Evolutionary conservation across 2,888 invertebrate species (phyloP).

Genomic region (Kuschelorhynchus macadamiae): DNA sequence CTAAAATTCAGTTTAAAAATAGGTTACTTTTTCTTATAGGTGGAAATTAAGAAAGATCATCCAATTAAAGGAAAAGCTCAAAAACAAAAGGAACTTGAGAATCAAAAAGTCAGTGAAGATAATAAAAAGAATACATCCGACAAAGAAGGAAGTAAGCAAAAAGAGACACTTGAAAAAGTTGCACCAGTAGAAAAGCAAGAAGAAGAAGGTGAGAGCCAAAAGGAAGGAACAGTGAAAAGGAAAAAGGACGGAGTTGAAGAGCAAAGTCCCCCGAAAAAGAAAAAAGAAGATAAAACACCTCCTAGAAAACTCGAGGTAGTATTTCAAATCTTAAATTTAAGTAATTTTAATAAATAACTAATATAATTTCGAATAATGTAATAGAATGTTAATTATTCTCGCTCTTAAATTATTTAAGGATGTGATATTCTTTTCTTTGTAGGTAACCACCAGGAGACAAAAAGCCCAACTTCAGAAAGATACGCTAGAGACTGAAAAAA

Average conservation of each 20-base stretch:
- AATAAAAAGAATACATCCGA: too few species aligned
- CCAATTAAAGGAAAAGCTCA: too few species aligned
- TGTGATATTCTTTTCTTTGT: not conserved
- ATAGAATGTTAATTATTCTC: too few species aligned
- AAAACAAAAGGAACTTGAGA: too few species aligned
- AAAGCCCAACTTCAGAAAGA: conserved; percentile 31
- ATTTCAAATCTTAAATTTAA: not conserved
- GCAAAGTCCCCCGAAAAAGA: conserved; percentile 17
- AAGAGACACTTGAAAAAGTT: not conserved
- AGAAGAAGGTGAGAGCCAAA: conserved; percentile 48
- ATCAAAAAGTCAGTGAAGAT: too few species aligned
- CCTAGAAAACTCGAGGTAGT: conserved; percentile 36
- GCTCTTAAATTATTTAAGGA: too few species aligned
- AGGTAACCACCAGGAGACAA: conserved; percentile 35
- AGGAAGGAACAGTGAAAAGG: conserved; percentile 13
- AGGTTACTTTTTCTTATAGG: too few species aligned
- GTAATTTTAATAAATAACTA: not conserved
- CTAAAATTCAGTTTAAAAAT: too few species aligned
- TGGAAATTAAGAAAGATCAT: too few species aligned
- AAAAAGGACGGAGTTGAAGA: conserved; percentile 9
- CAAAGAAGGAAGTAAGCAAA: not conserved
- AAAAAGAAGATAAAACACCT: conserved; percentile 40
- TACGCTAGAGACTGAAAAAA: conserved; percentile 8
- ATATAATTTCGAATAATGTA: conserved; percentile 6
- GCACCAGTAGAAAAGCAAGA: not conserved